Conservation (phyloP, 2,888 invertebrate species). For the Andricus curvator region DNA sequence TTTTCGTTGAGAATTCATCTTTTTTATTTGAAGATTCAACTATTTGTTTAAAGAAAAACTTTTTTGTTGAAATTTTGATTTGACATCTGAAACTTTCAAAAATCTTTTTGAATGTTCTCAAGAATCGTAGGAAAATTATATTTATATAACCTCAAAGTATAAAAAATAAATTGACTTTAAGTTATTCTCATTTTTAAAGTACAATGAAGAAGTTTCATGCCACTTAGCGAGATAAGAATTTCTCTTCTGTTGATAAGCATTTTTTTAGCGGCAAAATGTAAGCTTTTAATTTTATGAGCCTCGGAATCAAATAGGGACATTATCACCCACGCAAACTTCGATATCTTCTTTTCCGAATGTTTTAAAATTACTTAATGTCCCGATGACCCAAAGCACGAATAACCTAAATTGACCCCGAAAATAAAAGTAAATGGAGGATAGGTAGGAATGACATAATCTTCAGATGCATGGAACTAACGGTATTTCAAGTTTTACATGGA, state of each 20-base stretch:
- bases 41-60: too few species aligned
- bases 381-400: slow-evolving; percentile 39
- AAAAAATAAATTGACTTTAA: not conserved
- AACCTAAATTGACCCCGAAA: slow-evolving; percentile 41
- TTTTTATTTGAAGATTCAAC: too few species aligned
- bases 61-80: too few species aligned
- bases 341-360: not conserved
- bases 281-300: slow-evolving; percentile 6
- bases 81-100: too few species aligned
- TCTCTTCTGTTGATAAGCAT: not conserved
- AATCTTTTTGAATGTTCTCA: too few species aligned
- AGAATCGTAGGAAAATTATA: too few species aligned
- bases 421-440: not conserved
- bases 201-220: not conserved
- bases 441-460: not conserved
- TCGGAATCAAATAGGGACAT: not conserved
- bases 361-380: slow-evolving; percentile 16
- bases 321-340: not conserved
- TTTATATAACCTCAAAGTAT: not conserved
- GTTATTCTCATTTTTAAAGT: not conserved
- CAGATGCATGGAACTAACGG: not conserved
- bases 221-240: not conserved
- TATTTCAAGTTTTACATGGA: not conserved
- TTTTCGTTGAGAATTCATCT: too few species aligned
- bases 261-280: not conserved